Evolutionary conservation across 2,888 invertebrate genomes (phyloP), one percentile per base, ranked within the genome.

Genomic region (Orthosia gracilis): DNA sequence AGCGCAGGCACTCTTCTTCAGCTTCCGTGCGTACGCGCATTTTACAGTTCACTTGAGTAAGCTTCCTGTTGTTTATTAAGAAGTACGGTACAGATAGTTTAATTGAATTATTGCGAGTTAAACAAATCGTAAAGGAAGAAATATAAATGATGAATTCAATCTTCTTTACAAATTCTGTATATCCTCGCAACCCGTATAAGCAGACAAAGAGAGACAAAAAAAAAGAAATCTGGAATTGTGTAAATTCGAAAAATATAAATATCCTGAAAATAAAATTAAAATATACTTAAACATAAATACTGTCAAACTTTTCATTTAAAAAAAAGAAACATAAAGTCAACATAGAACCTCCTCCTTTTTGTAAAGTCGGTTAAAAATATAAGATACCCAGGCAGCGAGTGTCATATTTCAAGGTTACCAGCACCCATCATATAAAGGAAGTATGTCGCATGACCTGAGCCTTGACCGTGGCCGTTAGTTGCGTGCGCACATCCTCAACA

Each of bases 381-480:
- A 15, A 11, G 50, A 40, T n/a, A n/a, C 50, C 4, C 21, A n/a
- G 65, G 0, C 40, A 40, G 40, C 40, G 23, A 21, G 63, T 82
- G 81, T 77, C 76, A 84, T 81, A 80, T 85, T 78, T 70, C 50
- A 76, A 85, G 85, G 79, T 80, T 74, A 85, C 63, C 62, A 68
- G 58, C 75, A 71, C 63, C 54, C 50, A 62, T 70, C 63, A 57
- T 62, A 62, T 73, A 64, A 76, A 89, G 89, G 90, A 91, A 90
- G 84, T 83, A 76, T 74, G 80, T 54, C 65, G 73, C 50, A 5
- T 78, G 80, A 83, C 80, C 71, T 76, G 72, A 58, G 78, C 67
- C 83, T 84, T 86, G 89, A 83, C 89, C 88, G 80, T 84, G 84
- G 87, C 84, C 70, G 75, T 61, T 63, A 57, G 58, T 72, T 83